A percentile compares a stretch with the other conserved stretches of the same genome.
Conservation (phyloP, 1,140 invertebrate genomes). For the Drosophila tristis region DNA sequence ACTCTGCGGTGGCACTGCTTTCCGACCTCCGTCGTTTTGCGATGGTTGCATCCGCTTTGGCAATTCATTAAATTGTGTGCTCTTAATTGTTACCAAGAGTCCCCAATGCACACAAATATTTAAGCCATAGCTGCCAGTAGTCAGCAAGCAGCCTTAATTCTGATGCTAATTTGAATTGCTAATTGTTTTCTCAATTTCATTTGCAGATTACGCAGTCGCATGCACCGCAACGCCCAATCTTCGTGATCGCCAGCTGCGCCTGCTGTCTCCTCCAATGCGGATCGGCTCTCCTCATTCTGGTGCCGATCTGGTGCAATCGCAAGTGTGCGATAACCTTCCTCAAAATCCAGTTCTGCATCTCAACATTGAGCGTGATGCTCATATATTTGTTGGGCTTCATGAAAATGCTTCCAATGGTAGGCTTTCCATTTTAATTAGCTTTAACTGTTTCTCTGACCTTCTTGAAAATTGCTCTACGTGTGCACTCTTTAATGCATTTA, state of each 20-base stretch:
- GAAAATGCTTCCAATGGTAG: constrained; percentile 86
- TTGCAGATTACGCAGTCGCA: constrained; percentile 51
- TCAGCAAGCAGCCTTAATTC: constrained; percentile 8
- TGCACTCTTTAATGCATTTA: constrained; percentile 20
- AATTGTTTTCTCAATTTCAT: constrained; percentile 21
- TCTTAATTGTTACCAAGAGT: constrained; percentile 2
- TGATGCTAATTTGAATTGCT: constrained; percentile 32
- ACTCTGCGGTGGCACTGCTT: constrained; percentile 5
- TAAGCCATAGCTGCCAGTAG: constrained; percentile 2
- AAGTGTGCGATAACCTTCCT: constrained; percentile 88
- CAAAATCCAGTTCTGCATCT: constrained; percentile 88
- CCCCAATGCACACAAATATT: constrained; percentile 20
- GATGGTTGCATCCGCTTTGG: constrained; percentile 13
- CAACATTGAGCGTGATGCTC: constrained; percentile 86
- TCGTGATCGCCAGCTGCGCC: constrained; percentile 87
- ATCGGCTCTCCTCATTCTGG: constrained; percentile 85
- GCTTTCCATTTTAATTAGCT: constrained; percentile 31
- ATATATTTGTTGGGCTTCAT: constrained; percentile 87
- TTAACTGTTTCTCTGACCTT: background rate
- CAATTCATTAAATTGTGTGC: constrained; percentile 18
- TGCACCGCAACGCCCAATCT: constrained; percentile 76
- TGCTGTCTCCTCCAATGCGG: constrained; percentile 87
- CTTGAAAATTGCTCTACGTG: background rate
- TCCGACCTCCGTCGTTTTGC: constrained; percentile 14
- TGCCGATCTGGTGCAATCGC: constrained; percentile 86